Percentiles rank a stretch among this genome's conserved stretches.
These are phyloP conservation scores for Deilephila porcellus DNA, from an alignment of 2,888 invertebrate genomes.

Conservation along the genomic window DNA sequence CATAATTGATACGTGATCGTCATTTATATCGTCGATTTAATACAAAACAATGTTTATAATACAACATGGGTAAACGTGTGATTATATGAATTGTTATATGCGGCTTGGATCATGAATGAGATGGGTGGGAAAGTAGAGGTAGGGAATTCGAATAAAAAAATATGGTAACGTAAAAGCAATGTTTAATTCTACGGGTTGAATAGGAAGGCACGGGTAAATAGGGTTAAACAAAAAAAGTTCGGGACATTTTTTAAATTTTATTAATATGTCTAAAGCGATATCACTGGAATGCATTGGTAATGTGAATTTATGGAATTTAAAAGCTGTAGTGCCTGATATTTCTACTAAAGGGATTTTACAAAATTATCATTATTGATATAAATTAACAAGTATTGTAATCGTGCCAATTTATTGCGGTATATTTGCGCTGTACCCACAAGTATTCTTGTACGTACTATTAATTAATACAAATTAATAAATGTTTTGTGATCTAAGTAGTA, in stretches of 20 bases:
- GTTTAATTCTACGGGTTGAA: no score
- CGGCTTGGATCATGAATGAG: not conserved
- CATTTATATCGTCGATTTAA: not conserved
- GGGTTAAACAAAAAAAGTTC: no score
- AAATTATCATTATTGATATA: constrained; percentile 8
- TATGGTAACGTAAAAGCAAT: no score
- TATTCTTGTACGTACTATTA: no score
- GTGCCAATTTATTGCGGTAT: constrained; percentile 7
- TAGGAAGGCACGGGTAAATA: no score
- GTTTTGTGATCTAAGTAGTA: not conserved
- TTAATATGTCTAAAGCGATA: no score
- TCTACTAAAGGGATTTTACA: not conserved
- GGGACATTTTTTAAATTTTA: no score
- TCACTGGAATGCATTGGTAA: no score
- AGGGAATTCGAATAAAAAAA: not conserved
- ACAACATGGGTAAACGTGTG: not conserved
- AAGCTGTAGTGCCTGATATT: constrained; percentile 4
- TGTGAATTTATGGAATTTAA: not conserved
- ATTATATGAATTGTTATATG: not conserved
- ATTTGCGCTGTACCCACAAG: not conserved
- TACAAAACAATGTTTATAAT: constrained; percentile 10
- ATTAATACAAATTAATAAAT: not conserved
- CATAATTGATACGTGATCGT: constrained; percentile 17
- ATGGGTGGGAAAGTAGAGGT: not conserved
- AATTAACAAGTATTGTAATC: not conserved